A percentile compares a stretch with the other conserved stretches of the same genome.
phyloP scores from a whole-genome alignment of 2,113 vertebrate species.

The Papio anubis region DNA sequence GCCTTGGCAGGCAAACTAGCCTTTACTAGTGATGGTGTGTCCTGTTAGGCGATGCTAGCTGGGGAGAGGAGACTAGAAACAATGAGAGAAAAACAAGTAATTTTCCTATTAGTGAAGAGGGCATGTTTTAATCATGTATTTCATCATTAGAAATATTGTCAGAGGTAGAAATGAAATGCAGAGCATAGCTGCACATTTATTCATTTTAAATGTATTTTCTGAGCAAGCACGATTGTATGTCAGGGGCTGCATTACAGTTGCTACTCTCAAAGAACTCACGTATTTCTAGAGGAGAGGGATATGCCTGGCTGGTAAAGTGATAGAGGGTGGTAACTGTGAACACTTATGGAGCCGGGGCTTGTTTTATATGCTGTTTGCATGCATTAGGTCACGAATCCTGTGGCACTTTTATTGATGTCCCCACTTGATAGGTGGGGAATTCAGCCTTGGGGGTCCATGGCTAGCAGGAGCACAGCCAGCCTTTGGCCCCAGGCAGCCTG shows the following conservation, averaged over 20 bases:
- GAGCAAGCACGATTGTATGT: accelerated
- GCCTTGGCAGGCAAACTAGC: too few relatives aligned
- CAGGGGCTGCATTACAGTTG: not conserved
- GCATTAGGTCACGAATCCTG: not conserved
- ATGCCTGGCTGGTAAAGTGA: not conserved
- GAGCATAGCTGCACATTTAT: not conserved
- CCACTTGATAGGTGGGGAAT: not conserved
- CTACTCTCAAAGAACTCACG: not conserved
- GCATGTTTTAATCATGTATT: not conserved
- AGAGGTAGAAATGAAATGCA: not conserved
- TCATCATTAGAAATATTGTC: not conserved
- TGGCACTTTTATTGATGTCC: not conserved
- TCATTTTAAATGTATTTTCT: not conserved
- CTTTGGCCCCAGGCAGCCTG: not conserved
- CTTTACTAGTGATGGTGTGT: not conserved
- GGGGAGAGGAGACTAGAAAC: not conserved
- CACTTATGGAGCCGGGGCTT: not conserved
- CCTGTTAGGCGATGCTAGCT: too few relatives aligned
- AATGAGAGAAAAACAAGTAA: not conserved
- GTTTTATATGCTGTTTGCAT: not conserved
- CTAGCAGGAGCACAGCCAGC: not conserved
- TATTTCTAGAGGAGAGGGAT: not conserved
- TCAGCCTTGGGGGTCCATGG: not conserved
- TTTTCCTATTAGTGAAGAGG: not conserved
- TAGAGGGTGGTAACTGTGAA: accelerated